Evolutionary conservation across 2,797 vertebrate species (phyloP), one percentile per base, ranked within the genome.

Genomic region (Trichosurus vulpecula): DNA sequence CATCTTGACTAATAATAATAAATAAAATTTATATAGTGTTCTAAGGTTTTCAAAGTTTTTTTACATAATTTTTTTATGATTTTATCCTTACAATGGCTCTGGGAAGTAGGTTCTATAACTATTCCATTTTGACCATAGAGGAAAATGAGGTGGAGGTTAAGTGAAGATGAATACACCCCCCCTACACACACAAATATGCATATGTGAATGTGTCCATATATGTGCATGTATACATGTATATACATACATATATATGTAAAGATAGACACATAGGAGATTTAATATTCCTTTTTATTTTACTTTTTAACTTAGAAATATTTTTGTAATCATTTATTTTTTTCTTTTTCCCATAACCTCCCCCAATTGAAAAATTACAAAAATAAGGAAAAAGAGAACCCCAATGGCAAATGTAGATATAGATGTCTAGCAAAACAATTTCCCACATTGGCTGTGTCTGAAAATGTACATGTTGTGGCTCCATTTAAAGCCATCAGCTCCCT

Each of bases 131-230:
- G 41, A 41, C 16, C 4, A 41, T n/a, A 16, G 16, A 74, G n/a
- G 14, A 41, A n/a, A 22, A 74, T 22, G 35, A 74, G n/a, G 16
- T 1, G 74, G 57, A 61, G 16, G 16, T 74, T 19, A 74, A 74
- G 2, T 74, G 61, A 74, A 74, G 35, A 41, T 41, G 16, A 74
- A 74, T n/a, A 8, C 1, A 41, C 0, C n/a, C n/a, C n/a, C n/a
- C n/a, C n/a, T n/a, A n/a, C 2, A n/a, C 1, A 6, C 2, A 66
- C 4, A 35, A n/a, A 2, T 5, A 6, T 66, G 5, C 66, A n/a
- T n/a, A n/a, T n/a, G n/a, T n/a, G n/a, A n/a, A n/a, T n/a, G n/a
- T n/a, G n/a, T n/a, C n/a, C n/a, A n/a, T n/a, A n/a, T n/a, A n/a
- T 61, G 29, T 31, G 29, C 30, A 61, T 31, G 30, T 61, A 11